phyloP scores from a whole-genome alignment of 2,113 vertebrate genomes.

The Odobenus rosmarus region DNA sequence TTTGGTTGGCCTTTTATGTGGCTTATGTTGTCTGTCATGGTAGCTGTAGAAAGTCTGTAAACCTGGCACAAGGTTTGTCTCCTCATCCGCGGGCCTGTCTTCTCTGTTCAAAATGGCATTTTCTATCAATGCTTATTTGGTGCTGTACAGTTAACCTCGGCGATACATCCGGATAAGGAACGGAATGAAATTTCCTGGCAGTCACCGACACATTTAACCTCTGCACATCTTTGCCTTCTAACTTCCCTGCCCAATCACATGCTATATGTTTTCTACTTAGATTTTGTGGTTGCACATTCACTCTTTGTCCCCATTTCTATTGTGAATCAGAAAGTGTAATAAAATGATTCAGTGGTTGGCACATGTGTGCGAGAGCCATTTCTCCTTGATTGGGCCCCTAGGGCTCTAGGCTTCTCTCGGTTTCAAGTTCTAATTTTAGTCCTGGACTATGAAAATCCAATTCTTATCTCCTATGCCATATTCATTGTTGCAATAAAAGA shows the following conservation, averaged over 20 bases:
- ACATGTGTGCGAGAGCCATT: not conserved
- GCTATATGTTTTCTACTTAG: not conserved
- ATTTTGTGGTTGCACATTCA: not conserved
- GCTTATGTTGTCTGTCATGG: constrained; percentile 68
- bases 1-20: constrained; percentile 79
- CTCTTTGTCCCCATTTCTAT: not conserved
- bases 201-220: not conserved
- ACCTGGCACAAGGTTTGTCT: constrained; percentile 61
- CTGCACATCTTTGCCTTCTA: not conserved
- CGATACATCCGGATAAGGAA: not conserved
- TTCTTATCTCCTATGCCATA: constrained; percentile 57
- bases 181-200: not conserved
- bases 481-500: constrained; percentile 62
- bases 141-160: not conserved
- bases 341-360: constrained; percentile 59
- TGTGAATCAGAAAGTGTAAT: constrained; percentile 60
- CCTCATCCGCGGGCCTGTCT: not conserved
- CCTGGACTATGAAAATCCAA: constrained; percentile 22
- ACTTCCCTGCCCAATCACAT: not conserved
- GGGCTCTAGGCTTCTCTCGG: constrained; percentile 37
- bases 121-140: constrained; percentile 54
- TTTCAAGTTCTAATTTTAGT: constrained; percentile 73
- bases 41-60: constrained; percentile 65
- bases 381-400: constrained; percentile 12
- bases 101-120: constrained; percentile 52